Percentiles rank a stretch among this genome's conserved stretches.
These are phyloP conservation scores for Orientallactaga sibirica DNA, from an alignment of 2,797 vertebrate genomes.

Conservation along the genomic window DNA sequence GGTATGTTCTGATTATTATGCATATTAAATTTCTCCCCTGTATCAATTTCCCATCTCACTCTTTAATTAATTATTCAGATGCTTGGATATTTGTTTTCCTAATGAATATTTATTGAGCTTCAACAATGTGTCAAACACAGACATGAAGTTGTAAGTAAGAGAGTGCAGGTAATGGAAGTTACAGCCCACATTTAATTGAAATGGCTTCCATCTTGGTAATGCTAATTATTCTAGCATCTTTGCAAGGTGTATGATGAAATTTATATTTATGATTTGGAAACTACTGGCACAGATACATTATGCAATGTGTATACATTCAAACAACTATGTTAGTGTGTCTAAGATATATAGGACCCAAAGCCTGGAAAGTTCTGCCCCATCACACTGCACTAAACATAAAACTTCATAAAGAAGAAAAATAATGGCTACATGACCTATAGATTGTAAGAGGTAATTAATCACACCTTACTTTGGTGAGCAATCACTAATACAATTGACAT, in stretches of 20 bases:
- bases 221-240: constrained; percentile 32
- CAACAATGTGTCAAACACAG: neutral
- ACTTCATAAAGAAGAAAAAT: neutral
- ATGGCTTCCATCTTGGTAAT: neutral
- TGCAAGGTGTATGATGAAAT: constrained; percentile 7
- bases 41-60: neutral
- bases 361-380: neutral
- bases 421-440: neutral
- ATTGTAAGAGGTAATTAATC: neutral
- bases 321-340: constrained; percentile 11
- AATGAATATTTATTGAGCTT: constrained; percentile 24
- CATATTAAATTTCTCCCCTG: constrained; percentile 5
- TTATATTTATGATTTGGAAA: constrained; percentile 25
- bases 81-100: constrained; percentile 1
- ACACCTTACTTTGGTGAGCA: neutral
- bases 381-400: neutral
- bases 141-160: neutral
- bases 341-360: neutral
- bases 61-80: constrained; percentile 14
- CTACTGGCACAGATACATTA: neutral
- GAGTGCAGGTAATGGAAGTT: neutral
- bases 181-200: neutral
- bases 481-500: neutral
- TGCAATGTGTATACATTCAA: constrained; percentile 2
- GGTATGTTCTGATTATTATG: neutral